Evolutionary conservation across 2,113 vertebrate genomes (phyloP), one percentile per base, ranked within the genome.

Genomic region (Campylorhamphus procurvoides): DNA sequence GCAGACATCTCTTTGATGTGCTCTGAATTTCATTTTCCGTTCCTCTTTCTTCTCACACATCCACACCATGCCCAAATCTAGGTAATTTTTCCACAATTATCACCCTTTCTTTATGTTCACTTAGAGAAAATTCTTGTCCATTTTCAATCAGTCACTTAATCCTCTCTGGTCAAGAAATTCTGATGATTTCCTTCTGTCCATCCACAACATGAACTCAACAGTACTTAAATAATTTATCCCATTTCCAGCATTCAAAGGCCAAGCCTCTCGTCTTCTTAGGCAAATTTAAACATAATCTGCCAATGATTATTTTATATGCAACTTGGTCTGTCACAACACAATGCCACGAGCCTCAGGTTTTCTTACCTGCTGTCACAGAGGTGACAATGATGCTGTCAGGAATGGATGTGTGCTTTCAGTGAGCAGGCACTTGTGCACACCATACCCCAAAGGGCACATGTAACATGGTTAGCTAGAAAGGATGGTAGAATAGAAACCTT

Each of bases 371-470:
- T 98, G 98, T 10, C 95, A 91, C 98, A 98, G 96, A 98, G 97
- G 95, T 98, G 98, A 80, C 96, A 98, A 4, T 76, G 95, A 42
- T 96, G 90, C 97, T 98, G 98, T 10, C 95, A 91, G 75, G 98
- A 98, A 50, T 97, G 96, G 94, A 97, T 98, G 91, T 98, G 98
- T 66, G 97, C 95, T 94, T 98, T 98, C 89, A 98, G 94, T 53
- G 98, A 98, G 25, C 98, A 98, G 52, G 96, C 23, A 7, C 95
- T 98, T 16, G 97, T 97, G 88, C 98, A 98, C 52, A 94, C 97
- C 97, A 89, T 96, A 73, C 98, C 96, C 92, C 98, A 98, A 66
- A 98, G 92, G 3, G 97, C 96, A 91, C 94, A 97, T 17, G 97
- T 97, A n/a, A 98, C 94, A 40, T 91, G 97, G 90, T 97, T 96